These are phyloP conservation scores for Hydraecia micacea DNA, from an alignment of 2,888 invertebrate species.

Conservation along the genomic window DNA sequence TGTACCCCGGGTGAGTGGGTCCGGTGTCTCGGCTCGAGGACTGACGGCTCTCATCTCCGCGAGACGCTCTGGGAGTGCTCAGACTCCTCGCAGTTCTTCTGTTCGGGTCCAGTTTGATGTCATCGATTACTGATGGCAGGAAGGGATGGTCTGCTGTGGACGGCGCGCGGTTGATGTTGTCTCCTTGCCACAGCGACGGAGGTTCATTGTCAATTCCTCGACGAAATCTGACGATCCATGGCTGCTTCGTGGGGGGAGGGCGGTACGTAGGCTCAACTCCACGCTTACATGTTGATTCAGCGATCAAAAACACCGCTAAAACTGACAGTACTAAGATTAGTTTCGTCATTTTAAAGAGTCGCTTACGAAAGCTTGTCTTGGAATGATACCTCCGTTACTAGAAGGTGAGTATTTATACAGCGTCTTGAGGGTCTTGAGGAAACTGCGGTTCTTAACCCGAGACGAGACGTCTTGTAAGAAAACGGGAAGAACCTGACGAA, in stretches of 20 bases:
- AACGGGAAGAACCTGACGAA: constrained; percentile 47
- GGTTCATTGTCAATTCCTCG: constrained; percentile 40
- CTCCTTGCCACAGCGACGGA: constrained; percentile 27
- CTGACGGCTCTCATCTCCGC: constrained; percentile 17
- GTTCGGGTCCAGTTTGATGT: constrained; percentile 43
- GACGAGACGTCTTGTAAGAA: constrained; percentile 11
- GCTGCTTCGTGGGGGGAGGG: constrained; percentile 24
- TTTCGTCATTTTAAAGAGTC: constrained; percentile 44
- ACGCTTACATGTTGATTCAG: constrained; percentile 45
- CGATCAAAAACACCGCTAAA: constrained; percentile 43
- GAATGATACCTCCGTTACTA: constrained; percentile 30
- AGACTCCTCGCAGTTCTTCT: constrained; percentile 44
- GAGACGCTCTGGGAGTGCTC: constrained; percentile 31
- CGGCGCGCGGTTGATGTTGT: constrained; percentile 29
- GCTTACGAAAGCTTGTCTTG: constrained; percentile 2
- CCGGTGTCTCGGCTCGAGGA: constrained; percentile 48
- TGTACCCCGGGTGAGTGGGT: constrained; percentile 50
- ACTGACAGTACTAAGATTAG: constrained; percentile 45
- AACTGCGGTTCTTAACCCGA: constrained; percentile 45
- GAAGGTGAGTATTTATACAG: constrained; percentile 47
- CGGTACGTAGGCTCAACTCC: constrained; percentile 32
- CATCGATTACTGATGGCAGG: constrained; percentile 48
- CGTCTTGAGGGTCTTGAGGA: constrained; percentile 48
- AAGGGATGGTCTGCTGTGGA: constrained; percentile 43
- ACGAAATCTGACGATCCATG: constrained; percentile 16